Conservation (phyloP, 2,113 vertebrate genomes). For the Coptodon rendalli region DNA sequence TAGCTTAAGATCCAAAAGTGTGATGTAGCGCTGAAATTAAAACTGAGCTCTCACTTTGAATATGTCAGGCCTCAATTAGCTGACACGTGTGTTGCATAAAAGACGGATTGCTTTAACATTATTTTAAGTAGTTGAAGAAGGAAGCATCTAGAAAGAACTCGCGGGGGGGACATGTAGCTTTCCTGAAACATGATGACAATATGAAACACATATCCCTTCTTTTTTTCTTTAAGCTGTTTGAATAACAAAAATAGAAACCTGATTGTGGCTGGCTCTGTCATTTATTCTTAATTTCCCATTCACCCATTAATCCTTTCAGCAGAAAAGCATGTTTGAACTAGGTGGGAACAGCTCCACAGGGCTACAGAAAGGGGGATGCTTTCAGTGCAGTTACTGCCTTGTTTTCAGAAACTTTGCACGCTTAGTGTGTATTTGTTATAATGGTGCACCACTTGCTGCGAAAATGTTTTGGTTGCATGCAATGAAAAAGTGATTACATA, state of each 20-base stretch:
- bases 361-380: neutral
- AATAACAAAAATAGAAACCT: neutral
- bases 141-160: neutral
- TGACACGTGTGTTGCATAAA: neutral
- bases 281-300: neutral
- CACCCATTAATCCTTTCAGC: neutral
- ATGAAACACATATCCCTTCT: accelerated
- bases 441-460: neutral
- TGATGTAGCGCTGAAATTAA: neutral
- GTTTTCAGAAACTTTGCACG: accelerated
- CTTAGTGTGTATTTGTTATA: neutral
- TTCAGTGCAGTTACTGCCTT: neutral
- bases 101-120: neutral
- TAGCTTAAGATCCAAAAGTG: neutral
- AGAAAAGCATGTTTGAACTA: neutral
- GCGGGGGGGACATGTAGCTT: accelerated
- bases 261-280: neutral
- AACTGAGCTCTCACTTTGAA: neutral
- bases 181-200: neutral
- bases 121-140: neutral
- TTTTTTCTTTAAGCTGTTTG: neutral
- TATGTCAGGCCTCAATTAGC: neutral
- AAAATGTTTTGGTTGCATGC: neutral
- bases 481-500: neutral
- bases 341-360: neutral